Conservation (phyloP, 2,113 vertebrate species). For the Tricholaema leucomelas region DNA sequence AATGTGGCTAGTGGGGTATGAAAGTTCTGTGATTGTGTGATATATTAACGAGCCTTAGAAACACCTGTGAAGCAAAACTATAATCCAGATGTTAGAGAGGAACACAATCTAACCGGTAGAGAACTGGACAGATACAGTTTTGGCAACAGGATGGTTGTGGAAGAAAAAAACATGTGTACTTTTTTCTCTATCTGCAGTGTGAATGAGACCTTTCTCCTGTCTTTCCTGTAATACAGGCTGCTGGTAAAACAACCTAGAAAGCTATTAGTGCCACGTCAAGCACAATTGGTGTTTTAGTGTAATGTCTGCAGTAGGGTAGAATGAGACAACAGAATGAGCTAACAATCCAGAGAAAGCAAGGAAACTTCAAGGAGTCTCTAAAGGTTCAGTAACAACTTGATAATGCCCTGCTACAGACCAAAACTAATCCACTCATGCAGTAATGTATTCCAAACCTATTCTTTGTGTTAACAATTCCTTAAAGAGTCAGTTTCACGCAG, state of each 20-base stretch:
- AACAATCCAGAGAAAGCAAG: background rate
- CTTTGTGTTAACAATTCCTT: background rate
- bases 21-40: background rate
- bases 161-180: background rate
- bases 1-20: slow-evolving; percentile 26
- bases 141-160: background rate
- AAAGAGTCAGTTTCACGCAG: background rate
- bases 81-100: background rate
- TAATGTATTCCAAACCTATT: background rate
- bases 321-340: background rate
- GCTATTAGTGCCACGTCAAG: background rate
- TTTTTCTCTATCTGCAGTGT: background rate
- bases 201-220: background rate
- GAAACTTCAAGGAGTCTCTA: background rate
- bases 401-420: background rate
- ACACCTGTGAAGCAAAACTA: background rate
- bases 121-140: background rate
- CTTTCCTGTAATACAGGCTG: background rate
- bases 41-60: background rate
- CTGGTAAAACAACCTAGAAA: background rate
- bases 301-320: background rate
- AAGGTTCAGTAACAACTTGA: background rate
- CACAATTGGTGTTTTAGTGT: background rate
- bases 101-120: background rate
- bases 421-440: background rate